Conservation (phyloP, 2,888 invertebrate genomes). For the Cantharis lateralis region DNA sequence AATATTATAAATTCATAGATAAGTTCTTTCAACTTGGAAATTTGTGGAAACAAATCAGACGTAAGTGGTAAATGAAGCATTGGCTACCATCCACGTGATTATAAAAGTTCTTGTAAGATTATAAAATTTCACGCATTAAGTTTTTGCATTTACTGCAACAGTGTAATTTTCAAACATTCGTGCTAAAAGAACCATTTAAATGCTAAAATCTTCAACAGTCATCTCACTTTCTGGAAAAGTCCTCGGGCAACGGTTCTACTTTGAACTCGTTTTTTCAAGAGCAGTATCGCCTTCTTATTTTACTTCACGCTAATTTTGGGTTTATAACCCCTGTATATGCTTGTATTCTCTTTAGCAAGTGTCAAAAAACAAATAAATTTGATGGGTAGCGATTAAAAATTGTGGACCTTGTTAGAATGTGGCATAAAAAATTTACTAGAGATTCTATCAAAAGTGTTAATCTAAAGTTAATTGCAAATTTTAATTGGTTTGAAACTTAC, state of each 20-base stretch:
- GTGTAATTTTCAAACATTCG: constrained; percentile 16
- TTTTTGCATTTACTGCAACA: not conserved
- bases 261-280: constrained; percentile 22
- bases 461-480: not conserved
- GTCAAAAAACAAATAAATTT: constrained; percentile 1
- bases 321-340: constrained; percentile 9
- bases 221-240: constrained; percentile 23
- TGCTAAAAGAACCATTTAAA: not conserved
- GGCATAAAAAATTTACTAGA: not conserved
- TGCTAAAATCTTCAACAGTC: constrained; percentile 16
- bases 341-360: not conserved
- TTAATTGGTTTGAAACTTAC: not conserved
- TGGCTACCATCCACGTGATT: not conserved
- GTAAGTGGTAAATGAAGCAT: not conserved
- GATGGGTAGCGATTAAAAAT: not conserved
- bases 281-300: constrained; percentile 5
- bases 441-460: not conserved
- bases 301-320: constrained; percentile 19
- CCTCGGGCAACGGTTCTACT: constrained; percentile 22
- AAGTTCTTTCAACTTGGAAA: not conserved
- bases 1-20: not conserved
- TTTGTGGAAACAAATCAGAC: not conserved
- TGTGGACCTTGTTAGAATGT: not conserved
- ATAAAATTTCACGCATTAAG: not conserved
- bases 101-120: not conserved